Base-by-base conservation (phyloP, 2,888 invertebrate genomes). In the Oegoconia quadripuncta region DNA sequence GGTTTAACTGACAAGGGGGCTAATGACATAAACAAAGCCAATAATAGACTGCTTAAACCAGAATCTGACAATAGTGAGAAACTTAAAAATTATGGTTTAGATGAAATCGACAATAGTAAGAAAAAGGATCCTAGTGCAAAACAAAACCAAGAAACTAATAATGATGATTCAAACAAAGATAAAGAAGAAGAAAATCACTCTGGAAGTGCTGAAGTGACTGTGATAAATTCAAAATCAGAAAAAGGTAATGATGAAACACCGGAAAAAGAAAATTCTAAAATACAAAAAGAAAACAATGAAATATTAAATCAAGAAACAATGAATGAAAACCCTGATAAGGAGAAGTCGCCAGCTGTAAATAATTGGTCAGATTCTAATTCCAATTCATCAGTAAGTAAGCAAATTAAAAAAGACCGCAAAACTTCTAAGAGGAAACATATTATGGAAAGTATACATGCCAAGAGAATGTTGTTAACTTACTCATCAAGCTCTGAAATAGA, bases 401-500 rank as follows among this genome's bases (percentile, higher is more conserved):
- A 42, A 48, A 61, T 45, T 46, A 48, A 34, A 12, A 44, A 38
- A 17, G 45, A 39, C 35, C 43, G 26, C 3, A 52, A 37, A 52
- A 59, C 55, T 33, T 65, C 58, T 13, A 73, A 66, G 54, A 59
- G 67, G 44, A 79, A 74, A 51, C 52, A 56, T 41, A 67, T 70
- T 1, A 74, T 65, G 58, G 73, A 79, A 55, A 75, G 69, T 50
- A 71, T 74, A 51, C 55, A 75, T 52, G 81, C 78, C 14, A 86
- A 79, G 46, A 74, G 71, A 62, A 75, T 64, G 63, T 56, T 80
- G 8, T 48, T 82, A 3, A 58, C 59, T 23, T 67, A 75, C 48
- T 76, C 78, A 25, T 77, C 80, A 17, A 78, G 79, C 52, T 84
- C 86, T 4, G 86, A 81, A 29, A 69, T 73, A 29, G 80, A 78